phyloP scores from a whole-genome alignment of 2,797 vertebrate species.

The Phylloscopus collybita region DNA sequence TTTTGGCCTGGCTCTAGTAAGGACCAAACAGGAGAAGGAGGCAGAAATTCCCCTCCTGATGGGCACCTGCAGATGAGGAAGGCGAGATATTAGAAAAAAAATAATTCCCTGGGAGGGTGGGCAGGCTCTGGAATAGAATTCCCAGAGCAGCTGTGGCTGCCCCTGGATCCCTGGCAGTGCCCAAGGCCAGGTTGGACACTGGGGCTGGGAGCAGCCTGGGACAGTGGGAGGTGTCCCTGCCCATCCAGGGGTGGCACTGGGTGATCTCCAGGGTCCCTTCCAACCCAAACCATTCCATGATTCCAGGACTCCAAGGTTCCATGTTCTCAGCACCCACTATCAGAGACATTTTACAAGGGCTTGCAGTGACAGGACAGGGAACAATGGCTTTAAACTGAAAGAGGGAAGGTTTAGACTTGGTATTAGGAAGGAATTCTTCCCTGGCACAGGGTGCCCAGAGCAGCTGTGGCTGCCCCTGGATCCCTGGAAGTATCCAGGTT shows the following conservation, averaged over 20 bases:
- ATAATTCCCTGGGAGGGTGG: not conserved
- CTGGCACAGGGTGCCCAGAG: not conserved
- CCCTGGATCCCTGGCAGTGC: not conserved
- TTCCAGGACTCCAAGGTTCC: not conserved
- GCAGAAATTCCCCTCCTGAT: not conserved
- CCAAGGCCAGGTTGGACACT: not conserved
- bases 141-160: not conserved
- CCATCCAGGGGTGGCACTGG: not conserved
- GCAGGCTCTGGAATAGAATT: rapidly evolving
- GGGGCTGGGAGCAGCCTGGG: no score
- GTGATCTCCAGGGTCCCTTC: rapidly evolving
- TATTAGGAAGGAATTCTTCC: no score
- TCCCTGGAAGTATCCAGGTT: not conserved
- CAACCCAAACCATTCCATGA: not conserved
- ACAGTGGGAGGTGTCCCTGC: not conserved
- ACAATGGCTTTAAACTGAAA: no score
- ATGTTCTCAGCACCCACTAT: no score
- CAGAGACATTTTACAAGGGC: no score
- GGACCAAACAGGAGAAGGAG: not conserved
- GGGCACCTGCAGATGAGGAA: not conserved
- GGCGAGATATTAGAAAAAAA: not conserved
- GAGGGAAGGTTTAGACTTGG: no score
- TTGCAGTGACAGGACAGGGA: no score
- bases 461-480: not conserved
- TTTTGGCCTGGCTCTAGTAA: not conserved